Evolutionary conservation across 2,113 vertebrate genomes (phyloP).

Genomic region (Megaceryle torquata): DNA sequence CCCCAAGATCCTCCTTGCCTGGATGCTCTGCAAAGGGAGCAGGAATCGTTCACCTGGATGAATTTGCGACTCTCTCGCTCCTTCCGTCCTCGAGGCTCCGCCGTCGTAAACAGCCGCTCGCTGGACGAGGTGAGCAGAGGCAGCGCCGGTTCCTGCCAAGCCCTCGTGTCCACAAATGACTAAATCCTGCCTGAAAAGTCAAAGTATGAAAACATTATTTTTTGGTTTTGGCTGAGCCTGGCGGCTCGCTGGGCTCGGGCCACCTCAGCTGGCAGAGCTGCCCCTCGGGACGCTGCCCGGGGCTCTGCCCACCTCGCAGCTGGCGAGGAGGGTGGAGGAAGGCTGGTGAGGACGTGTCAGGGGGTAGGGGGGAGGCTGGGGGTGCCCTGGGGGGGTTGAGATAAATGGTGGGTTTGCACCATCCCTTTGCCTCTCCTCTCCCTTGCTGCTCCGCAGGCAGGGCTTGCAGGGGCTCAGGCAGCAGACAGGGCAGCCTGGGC

Average conservation of each 20-base stretch:
- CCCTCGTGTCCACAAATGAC: slow-evolving; percentile 49
- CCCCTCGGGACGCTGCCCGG: not conserved
- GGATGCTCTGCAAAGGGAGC: rapidly evolving
- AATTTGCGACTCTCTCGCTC: not conserved
- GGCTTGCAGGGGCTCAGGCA: not conserved
- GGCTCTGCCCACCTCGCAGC: not conserved
- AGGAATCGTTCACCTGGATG: not conserved
- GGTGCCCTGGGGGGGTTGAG: rapidly evolving
- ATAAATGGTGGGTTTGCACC: not conserved
- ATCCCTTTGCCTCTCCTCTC: rapidly evolving
- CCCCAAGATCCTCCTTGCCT: not conserved
- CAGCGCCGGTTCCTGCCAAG: not conserved
- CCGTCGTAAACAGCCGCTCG: not conserved
- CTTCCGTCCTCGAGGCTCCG: not conserved
- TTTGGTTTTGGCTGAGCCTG: slow-evolving; percentile 40
- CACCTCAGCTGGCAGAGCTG: not conserved
- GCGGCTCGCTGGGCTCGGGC: not conserved
- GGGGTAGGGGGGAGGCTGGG: not conserved
- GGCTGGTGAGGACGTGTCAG: not conserved
- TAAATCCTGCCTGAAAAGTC: slow-evolving; percentile 61
- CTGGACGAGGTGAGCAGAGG: slow-evolving; percentile 1
- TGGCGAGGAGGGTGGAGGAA: not conserved
- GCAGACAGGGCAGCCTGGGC: not conserved
- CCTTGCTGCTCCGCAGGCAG: not conserved
- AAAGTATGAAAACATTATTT: slow-evolving; percentile 45